Conservation (phyloP, 2,888 invertebrate species). For the Punctoribates punctum region DNA sequence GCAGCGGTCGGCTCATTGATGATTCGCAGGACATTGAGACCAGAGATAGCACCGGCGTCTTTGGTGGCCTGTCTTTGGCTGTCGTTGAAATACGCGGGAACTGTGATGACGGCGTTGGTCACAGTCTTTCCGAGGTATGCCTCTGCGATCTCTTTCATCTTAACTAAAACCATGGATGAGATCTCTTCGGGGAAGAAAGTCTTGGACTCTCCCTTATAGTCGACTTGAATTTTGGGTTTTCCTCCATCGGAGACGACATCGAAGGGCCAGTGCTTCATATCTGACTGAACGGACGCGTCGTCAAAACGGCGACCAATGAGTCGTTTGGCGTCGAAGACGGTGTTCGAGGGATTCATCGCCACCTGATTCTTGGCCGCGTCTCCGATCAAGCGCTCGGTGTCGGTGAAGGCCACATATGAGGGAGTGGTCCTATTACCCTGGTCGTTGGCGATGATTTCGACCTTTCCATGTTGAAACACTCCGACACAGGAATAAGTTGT, state of each 20-base stretch:
- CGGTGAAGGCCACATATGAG: background rate
- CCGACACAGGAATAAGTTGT: slow-evolving; percentile 53
- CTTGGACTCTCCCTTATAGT: too few species aligned
- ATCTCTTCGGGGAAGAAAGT: too few species aligned
- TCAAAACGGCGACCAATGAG: slow-evolving; percentile 54
- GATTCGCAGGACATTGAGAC: slow-evolving; percentile 56
- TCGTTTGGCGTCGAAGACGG: slow-evolving; percentile 50
- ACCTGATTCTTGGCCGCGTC: too few species aligned
- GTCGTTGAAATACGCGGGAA: slow-evolving; percentile 49
- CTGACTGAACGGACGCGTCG: slow-evolving; percentile 53
- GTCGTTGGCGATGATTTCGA: too few species aligned
- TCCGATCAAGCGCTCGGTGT: slow-evolving; percentile 39
- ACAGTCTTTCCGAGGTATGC: slow-evolving; percentile 34
- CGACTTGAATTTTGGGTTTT: too few species aligned
- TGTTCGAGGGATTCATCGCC: too few species aligned
- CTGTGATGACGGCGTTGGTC: slow-evolving; percentile 47
- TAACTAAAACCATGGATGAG: too few species aligned
- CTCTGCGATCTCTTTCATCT: too few species aligned
- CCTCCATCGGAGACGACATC: too few species aligned
- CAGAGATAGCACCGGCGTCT: slow-evolving; percentile 56
- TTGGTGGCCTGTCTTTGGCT: slow-evolving; percentile 57
- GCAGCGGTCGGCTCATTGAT: slow-evolving; percentile 56
- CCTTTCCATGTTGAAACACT: slow-evolving; percentile 54
- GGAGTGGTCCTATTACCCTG: too few species aligned
- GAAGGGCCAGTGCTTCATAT: too few species aligned